Base-by-base conservation (phyloP, 1,140 invertebrate species). In the Eueides isabella region DNA sequence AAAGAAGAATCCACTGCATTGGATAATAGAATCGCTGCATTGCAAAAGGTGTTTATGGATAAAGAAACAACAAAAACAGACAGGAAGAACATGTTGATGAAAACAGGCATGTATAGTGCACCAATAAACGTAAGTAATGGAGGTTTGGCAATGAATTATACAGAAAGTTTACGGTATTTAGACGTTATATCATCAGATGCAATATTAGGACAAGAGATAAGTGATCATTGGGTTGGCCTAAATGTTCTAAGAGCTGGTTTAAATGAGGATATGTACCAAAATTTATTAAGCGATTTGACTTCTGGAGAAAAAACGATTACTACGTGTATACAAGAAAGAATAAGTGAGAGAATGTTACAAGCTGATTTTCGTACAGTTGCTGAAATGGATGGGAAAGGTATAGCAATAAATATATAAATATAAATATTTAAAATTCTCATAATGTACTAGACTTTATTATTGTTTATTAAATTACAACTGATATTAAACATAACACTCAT, bases 1-100 rank as follows among this genome's bases (percentile, higher is more conserved):
- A 95, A 95, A 76, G 96, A 97, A 64, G 94, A 96, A 75, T 90
- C 93, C 28, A 94, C 96, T 79, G 95, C 90, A 19, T 88, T 97
- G 2, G 94, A 94, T 77, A 94, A 94, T 80, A 92, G 95, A 74
- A 83, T 95, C 67, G 92, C 83, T 68, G 95, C 93, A 72, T 93
- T 94, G 64, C 90, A 92, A 81, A 96, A 94, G 90, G 96, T 95
- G 77, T 96, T 96, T 80, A 85, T 74, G 5, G 83, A 93, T 55
- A 75, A 79, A 0, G 68, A 83, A 61, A 90, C 84, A 80, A 85
- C 85, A 6, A 61, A 70, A 68, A 77, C 85, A 28, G 89, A 92
- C 26, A 74, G 82, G 14, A 76, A 69, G 73, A 79, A 85, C 9
- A 81, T 72, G 0, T 80, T 93, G 16, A 83, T 80, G 84, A 33